These are phyloP conservation scores for Caenorhabditis tropicalis DNA, from an alignment of 1,140 invertebrate species.

Conservation along the genomic window DNA sequence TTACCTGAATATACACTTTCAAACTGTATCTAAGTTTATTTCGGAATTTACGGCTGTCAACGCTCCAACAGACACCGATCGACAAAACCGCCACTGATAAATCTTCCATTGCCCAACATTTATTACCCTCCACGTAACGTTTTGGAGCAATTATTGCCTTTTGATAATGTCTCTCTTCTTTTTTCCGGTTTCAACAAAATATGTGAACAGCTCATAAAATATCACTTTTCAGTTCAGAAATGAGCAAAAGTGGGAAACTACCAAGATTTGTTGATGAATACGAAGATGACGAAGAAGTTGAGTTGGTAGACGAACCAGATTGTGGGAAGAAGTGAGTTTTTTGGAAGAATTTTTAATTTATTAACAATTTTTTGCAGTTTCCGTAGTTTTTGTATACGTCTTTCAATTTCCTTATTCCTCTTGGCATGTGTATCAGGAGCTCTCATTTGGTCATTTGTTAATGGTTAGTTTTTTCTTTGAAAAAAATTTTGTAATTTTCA, in stretches of 20 bases:
- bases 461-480: not conserved
- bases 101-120: conserved; percentile 39
- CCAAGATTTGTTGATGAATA: conserved; percentile 7
- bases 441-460: not conserved
- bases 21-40: no score
- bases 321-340: not conserved
- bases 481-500: not conserved
- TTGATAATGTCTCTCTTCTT: conserved; percentile 16
- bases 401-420: not conserved
- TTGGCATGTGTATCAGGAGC: not conserved
- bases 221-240: not conserved
- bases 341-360: not conserved
- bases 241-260: not conserved
- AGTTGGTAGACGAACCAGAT: not conserved
- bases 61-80: not conserved
- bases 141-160: conserved; percentile 31
- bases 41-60: not conserved
- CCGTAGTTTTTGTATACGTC: not conserved
- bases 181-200: conserved; percentile 28
- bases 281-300: conserved; percentile 6
- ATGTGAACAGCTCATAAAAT: not conserved
- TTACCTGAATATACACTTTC: no score
- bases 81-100: conserved; percentile 33
- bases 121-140: conserved; percentile 39
- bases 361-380: not conserved